A percentile compares a stretch with the other conserved stretches of the same genome.
Conservation (phyloP, 2,113 vertebrate species). For the Scytalopus superciliaris region DNA sequence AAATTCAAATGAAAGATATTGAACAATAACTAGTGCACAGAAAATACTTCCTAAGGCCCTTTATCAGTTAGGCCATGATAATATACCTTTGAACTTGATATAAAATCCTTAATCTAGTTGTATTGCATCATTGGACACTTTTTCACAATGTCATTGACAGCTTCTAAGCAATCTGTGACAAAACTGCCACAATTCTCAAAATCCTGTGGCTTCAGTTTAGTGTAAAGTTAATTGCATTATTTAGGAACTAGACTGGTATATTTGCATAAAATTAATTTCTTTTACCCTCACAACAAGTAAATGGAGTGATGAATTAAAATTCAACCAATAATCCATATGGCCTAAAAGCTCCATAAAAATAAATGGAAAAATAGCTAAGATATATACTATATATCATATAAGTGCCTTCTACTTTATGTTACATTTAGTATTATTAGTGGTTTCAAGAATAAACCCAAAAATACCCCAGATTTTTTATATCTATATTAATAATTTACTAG, state of each 20-base stretch:
- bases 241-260: neutral
- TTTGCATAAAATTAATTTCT: neutral
- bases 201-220: neutral
- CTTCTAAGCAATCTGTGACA: neutral
- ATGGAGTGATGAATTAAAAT: neutral
- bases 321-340: neutral
- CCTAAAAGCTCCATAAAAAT: neutral
- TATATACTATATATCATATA: neutral
- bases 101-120: neutral
- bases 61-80: neutral
- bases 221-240: neutral
- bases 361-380: neutral
- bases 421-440: neutral
- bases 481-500: neutral
- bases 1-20: neutral
- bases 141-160: neutral
- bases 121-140: neutral
- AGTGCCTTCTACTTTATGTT: accelerated
- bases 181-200: neutral
- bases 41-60: neutral
- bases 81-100: neutral
- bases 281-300: neutral
- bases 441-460: neutral
- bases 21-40: neutral
- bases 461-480: neutral